Conservation (phyloP, 2,113 vertebrate species). For the Antechinus flavipes region DNA sequence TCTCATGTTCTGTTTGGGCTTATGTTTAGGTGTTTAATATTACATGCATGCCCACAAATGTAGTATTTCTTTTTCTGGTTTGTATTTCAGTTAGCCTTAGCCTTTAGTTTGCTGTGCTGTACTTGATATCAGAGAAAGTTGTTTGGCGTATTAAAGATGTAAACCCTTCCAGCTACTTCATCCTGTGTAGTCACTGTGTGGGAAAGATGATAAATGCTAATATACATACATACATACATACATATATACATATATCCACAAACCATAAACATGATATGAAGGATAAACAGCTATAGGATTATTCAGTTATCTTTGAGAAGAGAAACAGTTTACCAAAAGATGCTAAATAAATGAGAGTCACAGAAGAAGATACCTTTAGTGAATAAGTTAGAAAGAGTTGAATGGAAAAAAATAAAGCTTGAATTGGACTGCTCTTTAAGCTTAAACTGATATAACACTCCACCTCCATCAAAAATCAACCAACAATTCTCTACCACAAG, state of each 20-base stretch:
- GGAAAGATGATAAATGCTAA: background rate
- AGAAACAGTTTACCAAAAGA: constrained; percentile 32
- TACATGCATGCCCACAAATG: background rate
- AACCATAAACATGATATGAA: background rate
- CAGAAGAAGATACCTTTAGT: background rate
- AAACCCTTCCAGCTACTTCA: background rate
- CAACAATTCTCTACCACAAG: background rate
- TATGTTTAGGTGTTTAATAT: constrained; percentile 29
- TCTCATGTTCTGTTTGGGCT: constrained; percentile 34
- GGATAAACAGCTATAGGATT: constrained; percentile 32
- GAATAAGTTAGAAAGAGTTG: background rate
- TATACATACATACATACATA: background rate
- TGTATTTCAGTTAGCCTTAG: constrained; percentile 39
- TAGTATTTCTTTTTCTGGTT: constrained; percentile 38
- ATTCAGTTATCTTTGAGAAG: constrained; percentile 55
- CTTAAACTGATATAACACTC: background rate
- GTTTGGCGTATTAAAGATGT: background rate
- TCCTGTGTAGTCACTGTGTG: background rate
- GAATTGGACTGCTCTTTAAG: background rate
- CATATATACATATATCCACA: background rate
- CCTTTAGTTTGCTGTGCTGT: background rate
- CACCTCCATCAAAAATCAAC: background rate
- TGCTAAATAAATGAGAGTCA: background rate
- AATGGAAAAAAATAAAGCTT: background rate
- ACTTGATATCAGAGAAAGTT: background rate